These are phyloP conservation scores for Oscheius sp. DNA, from an alignment of 2,888 invertebrate species.

Conservation along the genomic window DNA sequence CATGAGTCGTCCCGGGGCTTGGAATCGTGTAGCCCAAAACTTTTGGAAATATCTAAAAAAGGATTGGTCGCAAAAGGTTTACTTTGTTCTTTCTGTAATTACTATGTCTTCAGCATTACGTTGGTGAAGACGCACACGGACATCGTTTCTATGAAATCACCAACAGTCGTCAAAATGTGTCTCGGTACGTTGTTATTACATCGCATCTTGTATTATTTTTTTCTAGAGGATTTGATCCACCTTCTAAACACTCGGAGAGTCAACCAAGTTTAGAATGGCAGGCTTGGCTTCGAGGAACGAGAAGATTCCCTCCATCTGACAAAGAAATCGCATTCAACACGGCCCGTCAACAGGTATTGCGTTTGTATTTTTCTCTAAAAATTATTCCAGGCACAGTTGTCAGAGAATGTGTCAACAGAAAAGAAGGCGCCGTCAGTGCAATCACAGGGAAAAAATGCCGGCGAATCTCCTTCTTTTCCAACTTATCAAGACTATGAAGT, in stretches of 20 bases:
- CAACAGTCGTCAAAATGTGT: constrained; percentile 56
- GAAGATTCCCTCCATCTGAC: constrained; percentile 69
- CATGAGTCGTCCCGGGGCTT: constrained; percentile 65
- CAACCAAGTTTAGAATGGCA: constrained; percentile 69
- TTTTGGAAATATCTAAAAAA: constrained; percentile 60
- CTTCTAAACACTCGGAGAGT: constrained; percentile 35
- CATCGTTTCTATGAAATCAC: constrained; percentile 67
- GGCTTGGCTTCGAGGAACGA: constrained; percentile 67
- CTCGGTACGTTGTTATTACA: constrained; percentile 37
- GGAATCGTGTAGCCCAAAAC: constrained; percentile 56
- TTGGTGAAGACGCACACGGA: constrained; percentile 67
- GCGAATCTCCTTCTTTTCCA: constrained; percentile 14
- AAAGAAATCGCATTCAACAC: constrained; percentile 66
- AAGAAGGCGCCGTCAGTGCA: constrained; percentile 63
- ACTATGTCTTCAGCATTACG: constrained; percentile 46
- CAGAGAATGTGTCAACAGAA: constrained; percentile 64
- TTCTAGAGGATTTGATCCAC: constrained; percentile 69
- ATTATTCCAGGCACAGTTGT: constrained; percentile 63
- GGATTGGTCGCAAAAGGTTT: constrained; percentile 51
- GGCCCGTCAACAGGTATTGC: constrained; percentile 44
- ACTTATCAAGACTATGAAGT: constrained; percentile 35
- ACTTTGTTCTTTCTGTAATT: background rate
- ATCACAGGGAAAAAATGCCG: constrained; percentile 47
- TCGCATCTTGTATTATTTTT: background rate
- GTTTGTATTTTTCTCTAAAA: background rate